phyloP scores from a whole-genome alignment of 37 sponge, comb jelly and placozoan genomes.

The Hormiphora californensis region DNA sequence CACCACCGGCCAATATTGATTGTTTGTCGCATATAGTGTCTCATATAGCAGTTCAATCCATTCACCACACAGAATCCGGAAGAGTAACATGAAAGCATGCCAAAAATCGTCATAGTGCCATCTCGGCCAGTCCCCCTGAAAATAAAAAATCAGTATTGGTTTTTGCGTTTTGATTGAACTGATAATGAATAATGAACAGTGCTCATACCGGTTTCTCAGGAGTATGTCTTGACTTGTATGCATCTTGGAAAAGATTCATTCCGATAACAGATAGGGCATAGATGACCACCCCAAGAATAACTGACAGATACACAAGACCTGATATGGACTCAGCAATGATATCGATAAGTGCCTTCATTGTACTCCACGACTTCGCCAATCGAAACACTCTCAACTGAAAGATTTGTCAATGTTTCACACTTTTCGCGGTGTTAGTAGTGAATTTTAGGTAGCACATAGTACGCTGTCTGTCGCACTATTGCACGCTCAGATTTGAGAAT shows the following conservation, averaged over 20 bases:
- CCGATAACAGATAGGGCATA: slow-evolving; percentile 55
- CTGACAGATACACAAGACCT: slow-evolving; percentile 46
- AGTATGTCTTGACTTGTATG: too few relatives aligned
- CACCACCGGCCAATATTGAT: not conserved
- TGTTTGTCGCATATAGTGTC: slow-evolving; percentile 30
- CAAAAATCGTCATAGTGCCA: slow-evolving; percentile 47
- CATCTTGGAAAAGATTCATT: slow-evolving; percentile 22
- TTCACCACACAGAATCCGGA: slow-evolving; percentile 59
- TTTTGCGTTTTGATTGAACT: too few relatives aligned
- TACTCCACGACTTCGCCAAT: slow-evolving; percentile 57
- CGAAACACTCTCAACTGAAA: slow-evolving; percentile 56
- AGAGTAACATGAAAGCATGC: slow-evolving; percentile 53
- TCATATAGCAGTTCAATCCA: slow-evolving; percentile 58
- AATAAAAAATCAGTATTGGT: too few relatives aligned
- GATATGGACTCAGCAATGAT: slow-evolving; percentile 44
- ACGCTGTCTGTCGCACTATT: too few relatives aligned
- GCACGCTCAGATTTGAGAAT: too few relatives aligned
- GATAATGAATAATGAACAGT: too few relatives aligned
- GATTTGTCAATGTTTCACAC: not conserved
- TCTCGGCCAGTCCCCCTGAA: not conserved
- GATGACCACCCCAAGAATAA: slow-evolving; percentile 55
- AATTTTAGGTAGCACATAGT: too few relatives aligned
- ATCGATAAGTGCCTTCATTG: slow-evolving; percentile 53
- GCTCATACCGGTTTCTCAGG: too few relatives aligned
- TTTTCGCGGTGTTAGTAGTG: too few relatives aligned